Evolutionary conservation across 2,888 invertebrate genomes (phyloP).

Genomic region (Amphipyra berbera): DNA sequence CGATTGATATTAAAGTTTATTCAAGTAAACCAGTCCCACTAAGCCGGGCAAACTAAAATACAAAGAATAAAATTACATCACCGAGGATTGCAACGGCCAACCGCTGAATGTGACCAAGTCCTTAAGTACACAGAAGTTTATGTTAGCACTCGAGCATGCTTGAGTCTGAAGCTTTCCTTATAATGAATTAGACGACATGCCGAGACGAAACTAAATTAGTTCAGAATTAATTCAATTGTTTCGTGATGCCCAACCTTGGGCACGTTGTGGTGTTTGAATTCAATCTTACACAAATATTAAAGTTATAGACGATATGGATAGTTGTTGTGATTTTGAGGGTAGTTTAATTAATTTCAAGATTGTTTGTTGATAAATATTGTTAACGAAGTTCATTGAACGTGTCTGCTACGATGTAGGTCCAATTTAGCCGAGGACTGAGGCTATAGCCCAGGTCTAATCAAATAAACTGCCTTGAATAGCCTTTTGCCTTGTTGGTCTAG

Average conservation of each 20-base stretch:
- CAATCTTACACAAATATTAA: conserved; percentile 34
- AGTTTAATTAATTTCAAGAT: conserved; percentile 15
- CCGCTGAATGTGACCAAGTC: conserved; percentile 19
- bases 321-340: conserved; percentile 16
- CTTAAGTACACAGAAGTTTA: conserved; percentile 32
- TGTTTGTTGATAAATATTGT: too few relatives aligned
- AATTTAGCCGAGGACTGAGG: too few relatives aligned
- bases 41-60: conserved; percentile 29
- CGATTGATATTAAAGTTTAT: too few relatives aligned
- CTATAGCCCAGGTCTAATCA: too few relatives aligned
- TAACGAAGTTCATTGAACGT: too few relatives aligned
- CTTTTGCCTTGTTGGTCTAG: too few relatives aligned
- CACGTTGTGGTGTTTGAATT: conserved; percentile 5
- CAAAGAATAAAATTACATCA: conserved; percentile 35
- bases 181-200: conserved; percentile 25
- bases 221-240: conserved; percentile 58
- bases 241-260: conserved; percentile 6
- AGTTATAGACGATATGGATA: conserved; percentile 26
- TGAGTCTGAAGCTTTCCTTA: conserved; percentile 5
- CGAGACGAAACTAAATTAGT: conserved; percentile 48
- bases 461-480: too few relatives aligned
- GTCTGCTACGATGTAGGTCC: too few relatives aligned
- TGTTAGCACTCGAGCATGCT: conserved; percentile 13
- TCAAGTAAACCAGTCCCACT: too few relatives aligned
- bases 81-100: conserved; percentile 21